Base-by-base conservation (phyloP, 2,888 invertebrate species). In the Trichopria drosophilae region DNA sequence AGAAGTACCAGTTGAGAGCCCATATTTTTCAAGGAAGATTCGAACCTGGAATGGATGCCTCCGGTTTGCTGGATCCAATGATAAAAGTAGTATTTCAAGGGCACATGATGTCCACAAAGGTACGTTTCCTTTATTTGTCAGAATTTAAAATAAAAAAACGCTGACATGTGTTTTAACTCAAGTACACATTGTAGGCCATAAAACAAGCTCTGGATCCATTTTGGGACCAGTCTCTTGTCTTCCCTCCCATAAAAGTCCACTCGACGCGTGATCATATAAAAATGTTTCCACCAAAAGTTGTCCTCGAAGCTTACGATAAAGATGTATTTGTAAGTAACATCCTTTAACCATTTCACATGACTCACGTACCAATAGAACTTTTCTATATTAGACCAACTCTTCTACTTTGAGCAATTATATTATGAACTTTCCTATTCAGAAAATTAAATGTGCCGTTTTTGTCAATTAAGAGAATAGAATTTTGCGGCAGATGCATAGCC, bases 11-110 rank as follows among this genome's bases (percentile, higher is more conserved):
- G 62, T 82, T 83, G 52, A 79, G 83, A 15, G 80, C 82, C 0
- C 85, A 85, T 63, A 78, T 89, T 57, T 85, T 85, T 67, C 84
- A 84, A 76, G 88, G 85, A 1, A 84, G 84, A 68, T 75, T 88
- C 28, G 78, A 77, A 12, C 79, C 78, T 0, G 82, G 81, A 2
- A 73, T 76, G 54, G 83, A 84, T 48, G 71, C 71, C 15, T 76
- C 76, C 5, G 81, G 80, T 0, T 68, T 81, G 16, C 77, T 79
- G 22, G 81, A 84, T 68, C 77, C 84, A 19, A 74, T 76, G 47
- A 69, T 78, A 6, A 69, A 76, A 46, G 68, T 80, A 29, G 65
- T 72, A 36, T 67, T 79, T 56, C 67, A 66, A 24, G 73, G 76
- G 31, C 70, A 76, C 59, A 68, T 72, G 6, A 65, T 68, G 41